A percentile compares a stretch with the other conserved stretches of the same genome.
phyloP scores from a whole-genome alignment of 2,888 invertebrate genomes.

The Clivina fossor region DNA sequence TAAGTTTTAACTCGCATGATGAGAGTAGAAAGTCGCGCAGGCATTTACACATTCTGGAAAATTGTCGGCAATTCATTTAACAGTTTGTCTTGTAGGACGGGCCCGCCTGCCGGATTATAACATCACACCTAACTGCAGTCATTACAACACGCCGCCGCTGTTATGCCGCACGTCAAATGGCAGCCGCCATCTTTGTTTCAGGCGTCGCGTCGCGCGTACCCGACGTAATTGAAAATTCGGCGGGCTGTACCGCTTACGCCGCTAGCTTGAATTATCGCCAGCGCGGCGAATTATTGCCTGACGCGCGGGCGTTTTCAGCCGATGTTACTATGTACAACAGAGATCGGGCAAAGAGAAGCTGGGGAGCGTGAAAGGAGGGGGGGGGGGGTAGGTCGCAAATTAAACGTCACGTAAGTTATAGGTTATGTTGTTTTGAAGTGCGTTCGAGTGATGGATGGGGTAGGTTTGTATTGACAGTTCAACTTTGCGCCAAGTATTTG shows the following conservation, averaged over 20 bases:
- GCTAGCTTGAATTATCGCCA: conserved; percentile 20
- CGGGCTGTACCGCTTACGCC: conserved; percentile 11
- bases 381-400: too few relatives aligned
- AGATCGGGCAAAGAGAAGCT: too few relatives aligned
- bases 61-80: conserved; percentile 31
- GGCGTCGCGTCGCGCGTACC: conserved; percentile 20
- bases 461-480: too few relatives aligned
- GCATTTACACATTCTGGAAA: conserved; percentile 30
- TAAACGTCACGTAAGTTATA: too few relatives aligned
- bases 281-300: too few relatives aligned
- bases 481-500: too few relatives aligned
- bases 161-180: too few relatives aligned
- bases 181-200: conserved; percentile 27
- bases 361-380: too few relatives aligned
- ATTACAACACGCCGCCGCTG: conserved; percentile 23
- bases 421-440: too few relatives aligned
- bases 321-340: too few relatives aligned
- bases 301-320: too few relatives aligned
- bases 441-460: too few relatives aligned
- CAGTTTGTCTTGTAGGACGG: conserved; percentile 25
- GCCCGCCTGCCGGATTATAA: conserved; percentile 23
- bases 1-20: conserved; percentile 25
- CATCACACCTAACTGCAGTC: conserved; percentile 33
- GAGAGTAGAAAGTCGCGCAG: conserved; percentile 27
- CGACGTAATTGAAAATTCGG: conserved; percentile 30